Conservation (phyloP, 1,140 invertebrate genomes). For the Aphis gossypii region DNA sequence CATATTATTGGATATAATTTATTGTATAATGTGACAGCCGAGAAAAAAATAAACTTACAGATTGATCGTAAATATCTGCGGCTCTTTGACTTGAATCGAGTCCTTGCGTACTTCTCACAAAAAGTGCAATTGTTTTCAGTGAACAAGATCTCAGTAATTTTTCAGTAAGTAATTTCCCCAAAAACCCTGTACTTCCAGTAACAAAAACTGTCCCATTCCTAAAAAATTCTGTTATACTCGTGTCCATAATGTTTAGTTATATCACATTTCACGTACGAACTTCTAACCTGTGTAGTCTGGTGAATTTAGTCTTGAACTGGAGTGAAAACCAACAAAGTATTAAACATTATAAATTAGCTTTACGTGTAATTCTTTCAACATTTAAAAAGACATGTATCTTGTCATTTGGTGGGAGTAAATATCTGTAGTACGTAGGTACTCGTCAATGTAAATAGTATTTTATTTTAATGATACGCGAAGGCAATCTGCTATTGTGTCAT, state of each 20-base stretch:
- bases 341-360: neutral
- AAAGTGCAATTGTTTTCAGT: conserved; percentile 42
- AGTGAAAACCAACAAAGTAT: neutral
- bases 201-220: conserved; percentile 68
- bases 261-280: neutral
- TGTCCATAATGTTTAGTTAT: neutral
- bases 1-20: neutral
- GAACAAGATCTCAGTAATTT: conserved; percentile 78
- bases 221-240: conserved; percentile 68
- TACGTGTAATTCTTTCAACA: no score
- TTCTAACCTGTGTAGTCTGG: neutral
- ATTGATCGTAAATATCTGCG: conserved; percentile 65
- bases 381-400: no score
- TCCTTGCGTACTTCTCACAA: neutral
- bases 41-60: conserved; percentile 60
- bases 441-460: no score
- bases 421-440: no score
- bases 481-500: no score
- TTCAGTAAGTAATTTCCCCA: conserved; percentile 78
- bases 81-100: conserved; percentile 62
- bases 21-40: neutral
- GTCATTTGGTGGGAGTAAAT: no score
- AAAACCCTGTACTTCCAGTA: conserved; percentile 73
- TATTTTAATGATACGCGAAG: no score
- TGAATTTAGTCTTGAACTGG: neutral